Evolutionary conservation across 2,113 vertebrate genomes (phyloP).

Genomic region (Pseudonaja textilis): DNA sequence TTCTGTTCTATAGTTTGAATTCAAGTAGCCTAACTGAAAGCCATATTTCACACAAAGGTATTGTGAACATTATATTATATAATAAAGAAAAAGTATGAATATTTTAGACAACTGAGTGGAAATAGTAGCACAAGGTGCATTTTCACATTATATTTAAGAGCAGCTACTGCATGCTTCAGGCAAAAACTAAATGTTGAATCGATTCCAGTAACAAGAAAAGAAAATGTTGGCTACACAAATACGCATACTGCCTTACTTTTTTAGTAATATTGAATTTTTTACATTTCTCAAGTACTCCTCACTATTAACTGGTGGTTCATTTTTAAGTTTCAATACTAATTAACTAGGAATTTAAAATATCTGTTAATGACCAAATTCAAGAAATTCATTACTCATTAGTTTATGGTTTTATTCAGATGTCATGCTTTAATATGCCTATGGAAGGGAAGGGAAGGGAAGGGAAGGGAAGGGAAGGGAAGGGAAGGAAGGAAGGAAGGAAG

Average conservation of each 20-base stretch:
- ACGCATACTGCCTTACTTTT: constrained; percentile 54
- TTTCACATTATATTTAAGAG: constrained; percentile 40
- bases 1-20: neutral
- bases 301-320: constrained; percentile 31
- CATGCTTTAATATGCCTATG: constrained; percentile 10
- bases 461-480: too few relatives aligned
- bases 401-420: constrained; percentile 46
- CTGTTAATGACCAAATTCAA: constrained; percentile 54
- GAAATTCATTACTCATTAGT: constrained; percentile 55
- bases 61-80: neutral
- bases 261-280: constrained; percentile 62
- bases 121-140: constrained; percentile 1
- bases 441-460: constrained; percentile 18
- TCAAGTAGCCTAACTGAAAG: neutral
- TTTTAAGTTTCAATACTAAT: constrained; percentile 55
- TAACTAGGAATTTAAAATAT: constrained; percentile 48
- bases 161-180: constrained; percentile 44
- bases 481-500: too few relatives aligned
- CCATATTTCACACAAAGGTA: neutral
- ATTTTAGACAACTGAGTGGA: neutral
- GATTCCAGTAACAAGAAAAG: constrained; percentile 60
- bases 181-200: constrained; percentile 56
- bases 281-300: constrained; percentile 45
- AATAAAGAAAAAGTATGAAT: constrained; percentile 19
- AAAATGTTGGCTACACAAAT: constrained; percentile 58